phyloP scores from a whole-genome alignment of 2,797 vertebrate species.

The Brachyrhaphis roseni region DNA sequence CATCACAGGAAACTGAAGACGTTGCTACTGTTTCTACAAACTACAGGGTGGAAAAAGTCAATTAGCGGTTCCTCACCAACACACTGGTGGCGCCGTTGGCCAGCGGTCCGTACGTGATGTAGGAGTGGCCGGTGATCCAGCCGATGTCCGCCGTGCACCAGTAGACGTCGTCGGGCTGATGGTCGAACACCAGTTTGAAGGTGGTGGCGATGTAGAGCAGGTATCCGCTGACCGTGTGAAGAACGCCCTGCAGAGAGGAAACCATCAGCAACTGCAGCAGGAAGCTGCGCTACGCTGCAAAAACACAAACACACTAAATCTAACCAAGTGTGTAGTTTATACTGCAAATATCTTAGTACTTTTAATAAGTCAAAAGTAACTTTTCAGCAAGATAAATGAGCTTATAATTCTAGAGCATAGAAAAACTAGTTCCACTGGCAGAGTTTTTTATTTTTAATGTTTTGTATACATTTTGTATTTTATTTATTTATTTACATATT shows the following conservation, averaged over 20 bases:
- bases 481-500: too few relatives aligned
- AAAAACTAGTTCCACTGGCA: too few relatives aligned
- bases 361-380: too few relatives aligned
- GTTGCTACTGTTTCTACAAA: not conserved
- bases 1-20: too few relatives aligned
- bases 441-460: too few relatives aligned
- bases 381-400: too few relatives aligned
- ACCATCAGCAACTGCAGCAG: not conserved
- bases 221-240: constrained; percentile 93
- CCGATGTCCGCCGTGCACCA: constrained; percentile 98
- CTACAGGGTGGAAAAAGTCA: not conserved
- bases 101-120: constrained; percentile 94
- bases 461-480: too few relatives aligned
- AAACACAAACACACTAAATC: too few relatives aligned
- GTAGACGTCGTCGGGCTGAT: constrained; percentile 90
- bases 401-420: too few relatives aligned
- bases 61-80: constrained; percentile 79
- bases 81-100: constrained; percentile 93
- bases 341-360: too few relatives aligned
- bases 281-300: too few relatives aligned
- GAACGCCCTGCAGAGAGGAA: constrained; percentile 84
- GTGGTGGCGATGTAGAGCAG: constrained; percentile 92
- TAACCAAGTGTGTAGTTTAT: too few relatives aligned
- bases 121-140: constrained; percentile 98
- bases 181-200: constrained; percentile 95